Evolutionary conservation across 1,140 invertebrate species (phyloP), one percentile per base, ranked within the genome.

Genomic region (Camponotus floridanus): DNA sequence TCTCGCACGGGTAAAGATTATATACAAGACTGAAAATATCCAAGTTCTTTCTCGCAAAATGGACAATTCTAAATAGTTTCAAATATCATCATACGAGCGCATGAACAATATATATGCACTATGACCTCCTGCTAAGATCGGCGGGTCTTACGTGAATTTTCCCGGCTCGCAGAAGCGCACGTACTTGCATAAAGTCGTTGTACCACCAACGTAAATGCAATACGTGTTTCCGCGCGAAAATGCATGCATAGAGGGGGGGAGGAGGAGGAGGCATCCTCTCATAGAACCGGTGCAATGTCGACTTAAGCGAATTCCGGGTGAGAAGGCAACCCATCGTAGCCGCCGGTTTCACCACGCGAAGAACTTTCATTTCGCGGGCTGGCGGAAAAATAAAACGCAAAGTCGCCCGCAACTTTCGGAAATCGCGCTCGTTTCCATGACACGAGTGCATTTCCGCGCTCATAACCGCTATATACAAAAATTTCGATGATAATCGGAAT

Each of bases 111-210:
- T 51, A 3, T 55, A 73, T 39, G 36, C 26, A 61, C 11, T 11
- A 18, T 7, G 33, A 18, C 2, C 18, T 57, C 48, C 18, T 31
- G 36, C 51, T 15, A 57, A 48, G 68, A 73, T 74, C 42, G 68
- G 36, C 31, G 67, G 39, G n/a, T 68, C 15, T 39, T 51, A 21
- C 3, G 42, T 21, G 64, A 86, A 87, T 83, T 90, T 86, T 55
- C 15, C 15, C 42, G 4, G 76, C 87, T 87, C 61, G 57, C 64
- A 62, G 81, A 71, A 59, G 79, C 33, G 68, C 85, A 80, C 85
- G 85, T 89, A 90, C 76, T 85, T 85, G 68, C 88, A 62, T 87
- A 89, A 89, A 90, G 89, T 87, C 74, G 70, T 89, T 89, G 89
- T 87, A 89, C 87, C 70, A 76, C 57, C 62, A 36, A 87, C 86